A percentile compares a stretch with the other conserved stretches of the same genome.
These are phyloP conservation scores for Danio kyathit DNA, from an alignment of 2,797 vertebrate species.

Conservation along the genomic window DNA sequence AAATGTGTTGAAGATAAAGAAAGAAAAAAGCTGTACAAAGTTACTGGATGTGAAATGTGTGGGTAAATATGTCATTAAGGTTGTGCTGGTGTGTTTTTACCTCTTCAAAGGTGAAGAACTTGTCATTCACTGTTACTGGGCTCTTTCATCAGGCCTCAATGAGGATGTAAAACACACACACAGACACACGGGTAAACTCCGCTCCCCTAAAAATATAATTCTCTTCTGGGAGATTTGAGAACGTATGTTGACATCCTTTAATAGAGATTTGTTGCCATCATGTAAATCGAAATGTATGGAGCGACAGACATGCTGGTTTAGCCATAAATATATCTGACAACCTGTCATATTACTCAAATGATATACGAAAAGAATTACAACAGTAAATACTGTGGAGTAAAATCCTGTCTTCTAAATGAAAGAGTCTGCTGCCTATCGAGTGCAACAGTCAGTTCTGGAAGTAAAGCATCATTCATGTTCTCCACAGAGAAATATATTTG, in stretches of 20 bases:
- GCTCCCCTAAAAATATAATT: not conserved
- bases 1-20: constrained; percentile 22
- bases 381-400: no score
- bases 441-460: no score
- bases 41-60: constrained; percentile 11
- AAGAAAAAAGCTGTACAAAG: not conserved
- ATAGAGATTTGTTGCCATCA: not conserved
- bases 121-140: constrained; percentile 28
- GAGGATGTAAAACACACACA: not conserved
- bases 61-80: constrained; percentile 47
- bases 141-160: constrained; percentile 31
- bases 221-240: not conserved
- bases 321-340: no score
- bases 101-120: constrained; percentile 30
- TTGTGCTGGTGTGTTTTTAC: constrained; percentile 49
- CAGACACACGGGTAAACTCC: not conserved
- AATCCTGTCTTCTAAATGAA: no score
- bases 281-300: not conserved
- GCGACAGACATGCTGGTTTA: not conserved
- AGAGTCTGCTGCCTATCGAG: no score
- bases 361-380: no score
- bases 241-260: not conserved
- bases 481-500: no score
- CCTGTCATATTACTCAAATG: no score
- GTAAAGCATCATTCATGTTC: no score